Evolutionary conservation across 2,797 vertebrate genomes (phyloP).

Genomic region (Ptychobarbus kaznakovi): DNA sequence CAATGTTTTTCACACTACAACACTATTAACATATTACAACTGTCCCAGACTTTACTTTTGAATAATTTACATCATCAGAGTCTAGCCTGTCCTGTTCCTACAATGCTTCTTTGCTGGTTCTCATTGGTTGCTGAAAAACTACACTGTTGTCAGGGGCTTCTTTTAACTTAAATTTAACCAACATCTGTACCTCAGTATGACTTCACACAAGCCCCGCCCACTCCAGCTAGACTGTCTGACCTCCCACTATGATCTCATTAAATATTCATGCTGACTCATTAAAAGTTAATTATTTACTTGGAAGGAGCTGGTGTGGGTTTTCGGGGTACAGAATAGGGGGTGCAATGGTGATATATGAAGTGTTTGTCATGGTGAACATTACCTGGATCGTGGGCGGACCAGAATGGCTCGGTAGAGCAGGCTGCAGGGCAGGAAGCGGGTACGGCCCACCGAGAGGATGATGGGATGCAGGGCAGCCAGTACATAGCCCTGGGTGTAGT

Average conservation of each 20-base stretch:
- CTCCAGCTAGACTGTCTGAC: slow-evolving; percentile 60
- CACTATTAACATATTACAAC: not conserved
- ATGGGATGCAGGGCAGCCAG: slow-evolving; percentile 90
- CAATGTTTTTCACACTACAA: slow-evolving; percentile 51
- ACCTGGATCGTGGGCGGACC: slow-evolving; percentile 85
- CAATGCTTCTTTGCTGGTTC: not conserved
- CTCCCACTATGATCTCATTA: slow-evolving; percentile 62
- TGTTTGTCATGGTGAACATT: slow-evolving; percentile 44
- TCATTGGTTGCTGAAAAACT: slow-evolving; percentile 63
- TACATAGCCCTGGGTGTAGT: slow-evolving; percentile 90
- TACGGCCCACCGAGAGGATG: slow-evolving; percentile 85
- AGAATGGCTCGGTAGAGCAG: slow-evolving; percentile 91
- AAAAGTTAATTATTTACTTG: slow-evolving; percentile 71
- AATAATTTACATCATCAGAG: slow-evolving; percentile 34
- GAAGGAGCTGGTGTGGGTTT: slow-evolving; percentile 27
- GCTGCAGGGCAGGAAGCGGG: slow-evolving; percentile 86
- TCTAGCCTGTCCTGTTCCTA: not conserved
- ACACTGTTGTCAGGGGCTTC: slow-evolving; percentile 66
- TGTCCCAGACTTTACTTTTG: slow-evolving; percentile 7
- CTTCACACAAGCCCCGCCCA: slow-evolving; percentile 39
- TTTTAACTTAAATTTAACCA: slow-evolving; percentile 7
- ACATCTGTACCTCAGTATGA: slow-evolving; percentile 23
- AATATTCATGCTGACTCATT: slow-evolving; percentile 72
- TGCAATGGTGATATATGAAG: not conserved
- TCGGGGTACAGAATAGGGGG: slow-evolving; percentile 23